Evolutionary conservation across 2,888 invertebrate genomes (phyloP).

Genomic region (Eupithecia centaureata): DNA sequence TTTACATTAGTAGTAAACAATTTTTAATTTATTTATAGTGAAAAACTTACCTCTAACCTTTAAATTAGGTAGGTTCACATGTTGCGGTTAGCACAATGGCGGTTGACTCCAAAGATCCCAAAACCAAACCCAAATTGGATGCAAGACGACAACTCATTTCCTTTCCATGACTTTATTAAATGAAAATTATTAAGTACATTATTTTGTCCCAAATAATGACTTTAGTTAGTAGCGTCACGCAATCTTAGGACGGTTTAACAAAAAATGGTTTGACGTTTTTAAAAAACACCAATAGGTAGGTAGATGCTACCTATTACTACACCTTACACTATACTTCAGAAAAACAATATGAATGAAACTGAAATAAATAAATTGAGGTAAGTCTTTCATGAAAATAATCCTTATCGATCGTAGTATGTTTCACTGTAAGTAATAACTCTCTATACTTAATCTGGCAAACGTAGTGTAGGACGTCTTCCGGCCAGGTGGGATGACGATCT

Average conservation of each 20-base stretch:
- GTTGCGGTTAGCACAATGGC: slow-evolving; percentile 47
- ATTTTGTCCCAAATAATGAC: slow-evolving; percentile 12
- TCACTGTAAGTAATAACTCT: too few species aligned
- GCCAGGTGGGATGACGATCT: too few species aligned
- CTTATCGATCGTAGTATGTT: too few species aligned
- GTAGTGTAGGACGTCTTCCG: too few species aligned
- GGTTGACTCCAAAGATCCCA: slow-evolving; percentile 32
- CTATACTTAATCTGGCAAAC: too few species aligned
- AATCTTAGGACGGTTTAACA: slow-evolving; percentile 4
- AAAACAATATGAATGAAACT: too few species aligned
- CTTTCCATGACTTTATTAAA: slow-evolving; percentile 55
- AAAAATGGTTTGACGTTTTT: not conserved
- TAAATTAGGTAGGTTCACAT: slow-evolving; percentile 41
- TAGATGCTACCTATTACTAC: too few species aligned
- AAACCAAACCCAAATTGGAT: slow-evolving; percentile 48
- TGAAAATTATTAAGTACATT: slow-evolving; percentile 31
- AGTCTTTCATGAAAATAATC: too few species aligned
- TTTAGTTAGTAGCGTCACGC: slow-evolving; percentile 20
- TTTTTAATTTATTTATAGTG: too few species aligned
- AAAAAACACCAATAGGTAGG: not conserved
- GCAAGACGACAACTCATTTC: slow-evolving; percentile 52
- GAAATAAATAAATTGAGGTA: too few species aligned
- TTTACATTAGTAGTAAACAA: too few species aligned
- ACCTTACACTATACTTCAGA: slow-evolving; percentile 9
- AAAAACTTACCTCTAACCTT: too few species aligned